A percentile compares a stretch with the other conserved stretches of the same genome.
Evolutionary conservation across 2,113 vertebrate genomes (phyloP).

Genomic region (Platysteira castanea): DNA sequence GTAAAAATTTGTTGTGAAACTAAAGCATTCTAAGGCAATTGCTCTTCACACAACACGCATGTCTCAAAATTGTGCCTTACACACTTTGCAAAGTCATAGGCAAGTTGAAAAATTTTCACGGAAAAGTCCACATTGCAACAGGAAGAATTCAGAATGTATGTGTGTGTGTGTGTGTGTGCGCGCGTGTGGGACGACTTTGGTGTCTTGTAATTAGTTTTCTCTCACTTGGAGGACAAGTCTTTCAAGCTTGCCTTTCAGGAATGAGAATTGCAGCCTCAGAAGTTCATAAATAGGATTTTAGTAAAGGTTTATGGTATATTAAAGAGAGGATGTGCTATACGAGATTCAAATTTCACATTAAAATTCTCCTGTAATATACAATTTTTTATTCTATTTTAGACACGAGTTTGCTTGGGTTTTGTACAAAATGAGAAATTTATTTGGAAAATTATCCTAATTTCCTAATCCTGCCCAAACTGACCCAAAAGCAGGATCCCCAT

Average conservation of each 20-base stretch:
- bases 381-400: not conserved
- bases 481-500: not conserved
- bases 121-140: slow-evolving; percentile 74
- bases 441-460: not conserved
- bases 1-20: not conserved
- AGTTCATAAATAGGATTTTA: not conserved
- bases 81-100: slow-evolving; percentile 54
- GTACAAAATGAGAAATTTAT: not conserved
- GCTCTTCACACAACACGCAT: not conserved
- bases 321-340: not conserved
- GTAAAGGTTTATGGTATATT: not conserved
- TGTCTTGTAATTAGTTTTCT: not conserved
- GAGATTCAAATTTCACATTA: not conserved
- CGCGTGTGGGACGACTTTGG: not conserved
- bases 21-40: not conserved
- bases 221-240: not conserved
- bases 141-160: slow-evolving; percentile 63
- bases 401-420: not conserved
- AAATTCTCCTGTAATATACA: not conserved
- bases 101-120: slow-evolving; percentile 77
- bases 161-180: slow-evolving; percentile 75
- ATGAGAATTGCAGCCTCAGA: not conserved
- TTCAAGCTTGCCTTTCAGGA: not conserved
- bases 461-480: not conserved
- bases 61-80: not conserved